Evolutionary conservation across 2,888 invertebrate genomes (phyloP).

Genomic region (Nudaria mundana): DNA sequence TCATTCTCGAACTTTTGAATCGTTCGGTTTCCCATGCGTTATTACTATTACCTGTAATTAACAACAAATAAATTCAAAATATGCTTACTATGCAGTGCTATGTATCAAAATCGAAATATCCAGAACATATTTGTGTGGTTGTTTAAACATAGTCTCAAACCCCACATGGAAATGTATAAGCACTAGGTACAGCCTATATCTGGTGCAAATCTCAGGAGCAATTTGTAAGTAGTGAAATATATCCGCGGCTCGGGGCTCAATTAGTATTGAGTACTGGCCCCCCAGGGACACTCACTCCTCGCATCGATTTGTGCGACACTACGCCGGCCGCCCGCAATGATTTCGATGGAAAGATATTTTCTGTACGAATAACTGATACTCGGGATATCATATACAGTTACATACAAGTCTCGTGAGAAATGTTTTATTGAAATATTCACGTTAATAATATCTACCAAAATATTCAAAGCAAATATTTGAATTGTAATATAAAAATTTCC

Average conservation of each 20-base stretch:
- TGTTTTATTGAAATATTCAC: no score
- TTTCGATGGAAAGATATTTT: conserved; percentile 8
- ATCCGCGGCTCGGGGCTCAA: conserved; percentile 29
- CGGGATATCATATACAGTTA: not conserved
- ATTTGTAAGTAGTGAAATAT: conserved; percentile 32
- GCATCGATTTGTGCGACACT: conserved; percentile 9
- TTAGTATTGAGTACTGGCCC: conserved; percentile 34
- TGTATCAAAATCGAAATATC: not conserved
- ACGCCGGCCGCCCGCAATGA: conserved; percentile 5
- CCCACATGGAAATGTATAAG: conserved; percentile 20
- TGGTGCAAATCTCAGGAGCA: conserved; percentile 12
- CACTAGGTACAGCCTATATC: conserved; percentile 23
- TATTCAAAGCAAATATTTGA: no score
- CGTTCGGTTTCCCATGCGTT: no score
- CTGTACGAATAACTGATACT: not conserved
- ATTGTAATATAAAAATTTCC: no score
- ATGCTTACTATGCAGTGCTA: no score
- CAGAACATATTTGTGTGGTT: no score
- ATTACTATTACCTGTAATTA: no score
- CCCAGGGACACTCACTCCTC: conserved; percentile 11
- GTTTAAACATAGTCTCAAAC: no score
- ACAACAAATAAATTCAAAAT: no score
- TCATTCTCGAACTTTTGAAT: no score
- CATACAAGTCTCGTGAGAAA: no score
- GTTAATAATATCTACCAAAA: no score